Base-by-base conservation (phyloP, 2,113 vertebrate genomes). In the Thalassoma bifasciatum region DNA sequence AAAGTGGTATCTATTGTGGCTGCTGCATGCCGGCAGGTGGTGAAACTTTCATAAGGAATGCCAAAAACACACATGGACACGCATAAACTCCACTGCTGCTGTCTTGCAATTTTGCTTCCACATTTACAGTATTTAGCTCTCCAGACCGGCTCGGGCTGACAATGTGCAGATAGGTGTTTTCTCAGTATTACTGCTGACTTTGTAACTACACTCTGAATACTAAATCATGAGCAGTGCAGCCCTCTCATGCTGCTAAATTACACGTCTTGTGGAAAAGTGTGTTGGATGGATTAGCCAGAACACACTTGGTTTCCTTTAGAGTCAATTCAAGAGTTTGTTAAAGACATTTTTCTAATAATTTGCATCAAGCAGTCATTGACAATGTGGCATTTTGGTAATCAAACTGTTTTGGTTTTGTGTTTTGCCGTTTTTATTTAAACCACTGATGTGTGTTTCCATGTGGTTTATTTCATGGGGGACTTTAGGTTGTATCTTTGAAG, bases 1-100 rank as follows among this genome's bases (percentile, higher is more conserved):
- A 89, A 90, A 89, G 90, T 81, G 75, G 84, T 83, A 86, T 90
- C 89, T 88, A 36, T 75, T 84, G 83, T 40, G 69, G 70, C 61
- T 38, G 62, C 49, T 73, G 80, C 81, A 83, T 62, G 47, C 76
- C 63, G 47, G 76, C 83, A 79, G 89, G 87, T 72, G 75, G 79
- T 62, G 66, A 77, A 86, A 81, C 50, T 79, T 85, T 89, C 68
- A 69, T n/a, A 44, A 70, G 69, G 77, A 62, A 58, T 53, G 79
- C 82, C 30, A 66, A 72, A 78, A 10, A 60, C 0, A 59, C 54
- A 60, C 37, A 67, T 64, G 69, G 10, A 67, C 24, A 60, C 47
- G 16, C 60, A 49, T 16, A n/a, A n/a, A 47, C 17, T 34, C 4
- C 36, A 24, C 1, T 19, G 17, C 51, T 66, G 16, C 24, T 23